Evolutionary conservation across 2,888 invertebrate species (phyloP), one percentile per base, ranked within the genome.

Genomic region (Parochlus steinenii): DNA sequence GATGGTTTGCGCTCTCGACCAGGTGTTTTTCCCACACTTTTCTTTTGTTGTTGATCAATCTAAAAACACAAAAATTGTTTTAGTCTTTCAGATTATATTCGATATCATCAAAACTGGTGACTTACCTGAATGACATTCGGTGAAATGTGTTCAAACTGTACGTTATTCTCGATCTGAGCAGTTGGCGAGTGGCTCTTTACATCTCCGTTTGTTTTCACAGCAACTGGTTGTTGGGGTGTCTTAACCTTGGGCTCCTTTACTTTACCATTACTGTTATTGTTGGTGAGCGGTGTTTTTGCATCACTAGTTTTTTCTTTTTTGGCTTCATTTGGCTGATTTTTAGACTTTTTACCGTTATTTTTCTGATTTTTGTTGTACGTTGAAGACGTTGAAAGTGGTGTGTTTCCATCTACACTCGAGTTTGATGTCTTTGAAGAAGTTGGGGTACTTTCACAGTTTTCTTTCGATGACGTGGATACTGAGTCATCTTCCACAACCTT

Each of bases 1-100:
- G 33, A 11, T 17, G 20, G 56, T 31, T 54, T 55, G 1, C 58
- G 49, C 42, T 59, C 59, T 2, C 59, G 48, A 2, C 59, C 59
- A 0, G 58, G 58, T 0, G 59, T 58, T 40, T 58, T 59, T 3
- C 57, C 59, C n/a, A n/a, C n/a, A 39, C 54, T 42, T 39, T 55
- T 58, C 29, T 51, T 50, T 4, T 37, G 20, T 27, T 18, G 11
- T 15, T 24, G 27, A 14, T 26, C n/a, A n/a, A n/a, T n/a, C n/a
- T n/a, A n/a, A n/a, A n/a, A n/a, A n/a, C n/a, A n/a, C n/a, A n/a
- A n/a, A n/a, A n/a, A n/a, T n/a, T n/a, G n/a, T n/a, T n/a, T n/a
- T n/a, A n/a, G n/a, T n/a, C n/a, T n/a, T n/a, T n/a, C n/a, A n/a
- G n/a, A n/a, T n/a, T n/a, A n/a, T n/a, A n/a, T n/a, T n/a, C n/a